Base-by-base conservation (phyloP, 2,888 invertebrate genomes). In the Sepioteuthis lessoniana region DNA sequence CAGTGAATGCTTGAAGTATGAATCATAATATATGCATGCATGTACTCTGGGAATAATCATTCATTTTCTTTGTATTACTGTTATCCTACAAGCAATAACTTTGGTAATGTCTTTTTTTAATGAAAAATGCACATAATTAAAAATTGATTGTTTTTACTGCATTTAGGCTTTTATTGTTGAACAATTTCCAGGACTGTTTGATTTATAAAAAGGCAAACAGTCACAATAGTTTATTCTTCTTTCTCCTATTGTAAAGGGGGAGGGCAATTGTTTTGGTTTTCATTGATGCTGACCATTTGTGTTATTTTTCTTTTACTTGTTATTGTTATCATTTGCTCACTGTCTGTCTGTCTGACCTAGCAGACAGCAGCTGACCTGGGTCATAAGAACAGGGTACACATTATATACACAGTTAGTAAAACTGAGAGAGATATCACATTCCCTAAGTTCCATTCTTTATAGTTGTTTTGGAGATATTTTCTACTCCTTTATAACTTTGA, bases 301-400 rank as follows among this genome's bases (percentile, higher is more conserved):
- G 31, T 76, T 76, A 76, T 10, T 76, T 76, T 76, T 76, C 76
- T 76, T 76, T 76, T 76, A 76, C 13, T 35, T n/a, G 13, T 76
- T 76, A 76, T 76, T 76, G 76, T 76, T 76, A 76, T 35, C n/a
- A 76, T 76, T 76, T n/a, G n/a, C 76, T 35, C 16, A n/a, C 19
- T 76, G n/a, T 35, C 76, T 76, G 76, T 16, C 16, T 76, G n/a
- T 76, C 76, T 76, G 76, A 76, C 76, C n/a, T 76, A 76, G 35
- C n/a, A 76, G 76, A 76, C 76, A 76, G n/a, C 76, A n/a, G 76
- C 76, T 76, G 76, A 76, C 76, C 76, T 35, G n/a, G 76, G 76
- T 76, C 76, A 76, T 13, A 16, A 76, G 76, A 76, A 76, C 13
- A n/a, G 76, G 76, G 76, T 35, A 76, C 76, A 76, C 76, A 35